A percentile compares a stretch with the other conserved stretches of the same genome.
phyloP scores from a whole-genome alignment of 37 sponge, comb jelly and placozoan species.

The Spongilla lacustris region DNA sequence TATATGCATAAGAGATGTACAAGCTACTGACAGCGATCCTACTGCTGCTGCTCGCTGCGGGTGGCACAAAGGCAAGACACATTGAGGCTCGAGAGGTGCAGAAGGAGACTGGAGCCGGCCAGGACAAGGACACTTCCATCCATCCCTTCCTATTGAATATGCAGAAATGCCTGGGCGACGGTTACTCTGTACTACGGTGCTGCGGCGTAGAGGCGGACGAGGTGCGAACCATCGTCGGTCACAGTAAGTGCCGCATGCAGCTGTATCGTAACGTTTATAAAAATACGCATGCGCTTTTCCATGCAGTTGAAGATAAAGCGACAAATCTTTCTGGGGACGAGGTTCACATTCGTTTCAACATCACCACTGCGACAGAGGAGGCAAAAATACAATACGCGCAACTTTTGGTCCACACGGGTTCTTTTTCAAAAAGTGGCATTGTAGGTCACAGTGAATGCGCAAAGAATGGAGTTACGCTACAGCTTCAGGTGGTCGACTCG shows the following conservation, averaged over 20 bases:
- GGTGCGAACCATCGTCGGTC: neutral
- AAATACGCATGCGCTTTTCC: no score
- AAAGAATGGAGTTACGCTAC: neutral
- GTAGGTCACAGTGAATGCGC: neutral
- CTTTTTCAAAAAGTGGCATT: neutral
- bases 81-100: neutral
- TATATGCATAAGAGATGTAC: neutral
- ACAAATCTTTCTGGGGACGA: neutral
- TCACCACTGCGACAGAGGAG: neutral
- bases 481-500: neutral
- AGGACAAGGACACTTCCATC: neutral
- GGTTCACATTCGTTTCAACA: neutral
- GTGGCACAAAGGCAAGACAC: neutral
- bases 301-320: neutral
- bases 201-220: neutral
- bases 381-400: neutral
- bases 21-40: neutral
- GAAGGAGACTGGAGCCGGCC: neutral
- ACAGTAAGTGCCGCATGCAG: no score
- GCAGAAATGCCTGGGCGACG: neutral
- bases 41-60: neutral
- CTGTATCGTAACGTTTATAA: no score
- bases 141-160: neutral
- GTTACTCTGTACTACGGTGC: neutral
- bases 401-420: neutral